Conservation (phyloP, 2,888 invertebrate species). For the Noctua comes region DNA sequence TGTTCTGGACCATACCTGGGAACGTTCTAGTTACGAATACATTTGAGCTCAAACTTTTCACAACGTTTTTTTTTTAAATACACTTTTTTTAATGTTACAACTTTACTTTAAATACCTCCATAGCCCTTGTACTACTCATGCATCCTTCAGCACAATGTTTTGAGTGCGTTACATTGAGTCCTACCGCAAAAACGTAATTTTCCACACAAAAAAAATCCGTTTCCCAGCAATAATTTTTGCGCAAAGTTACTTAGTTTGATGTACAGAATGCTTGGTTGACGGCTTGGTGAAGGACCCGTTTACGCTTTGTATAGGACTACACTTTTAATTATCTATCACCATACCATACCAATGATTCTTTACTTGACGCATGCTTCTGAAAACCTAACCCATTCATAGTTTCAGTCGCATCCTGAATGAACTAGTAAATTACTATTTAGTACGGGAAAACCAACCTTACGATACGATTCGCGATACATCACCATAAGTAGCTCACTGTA, state of each 20-base stretch:
- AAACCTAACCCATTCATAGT: constrained; percentile 45
- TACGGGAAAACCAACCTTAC: constrained; percentile 44
- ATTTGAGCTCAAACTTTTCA: no score
- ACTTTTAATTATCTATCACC: background rate
- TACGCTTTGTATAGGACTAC: background rate
- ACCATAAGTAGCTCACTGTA: constrained; percentile 16
- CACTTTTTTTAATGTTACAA: no score
- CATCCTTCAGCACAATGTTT: no score
- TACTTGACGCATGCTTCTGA: constrained; percentile 29
- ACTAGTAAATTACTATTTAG: background rate
- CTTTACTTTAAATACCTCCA: no score
- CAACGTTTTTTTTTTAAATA: no score
- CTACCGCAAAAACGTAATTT: no score
- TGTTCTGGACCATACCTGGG: no score
- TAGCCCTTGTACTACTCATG: no score
- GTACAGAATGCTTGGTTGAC: background rate
- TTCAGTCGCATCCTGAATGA: constrained; percentile 31
- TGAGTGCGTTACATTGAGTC: no score
- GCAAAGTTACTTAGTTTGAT: background rate
- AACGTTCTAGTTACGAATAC: no score
- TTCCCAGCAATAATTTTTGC: no score
- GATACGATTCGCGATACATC: constrained; percentile 8
- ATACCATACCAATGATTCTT: constrained; percentile 5
- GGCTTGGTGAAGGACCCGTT: background rate
- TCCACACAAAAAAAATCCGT: no score